These are phyloP conservation scores for Saguinus midas DNA, from an alignment of 2,113 vertebrate species.

Conservation along the genomic window DNA sequence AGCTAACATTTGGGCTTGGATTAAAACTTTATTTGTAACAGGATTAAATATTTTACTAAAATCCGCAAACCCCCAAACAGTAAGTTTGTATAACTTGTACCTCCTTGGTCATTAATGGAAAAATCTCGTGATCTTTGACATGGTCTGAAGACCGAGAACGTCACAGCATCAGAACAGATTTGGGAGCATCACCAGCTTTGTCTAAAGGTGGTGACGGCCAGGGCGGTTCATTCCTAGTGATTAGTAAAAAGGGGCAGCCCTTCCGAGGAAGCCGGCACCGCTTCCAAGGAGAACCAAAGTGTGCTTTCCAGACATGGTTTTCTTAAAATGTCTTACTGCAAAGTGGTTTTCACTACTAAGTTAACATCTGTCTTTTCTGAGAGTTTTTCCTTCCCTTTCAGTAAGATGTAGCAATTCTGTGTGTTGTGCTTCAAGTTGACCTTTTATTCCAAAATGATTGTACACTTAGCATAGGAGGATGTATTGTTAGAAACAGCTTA, in stretches of 20 bases:
- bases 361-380: fast-evolving
- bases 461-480: neutral
- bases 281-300: fast-evolving
- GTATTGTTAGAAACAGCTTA: neutral
- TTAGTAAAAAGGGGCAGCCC: fast-evolving
- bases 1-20: neutral
- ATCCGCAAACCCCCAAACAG: neutral
- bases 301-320: fast-evolving
- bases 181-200: fast-evolving
- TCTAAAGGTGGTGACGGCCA: neutral
- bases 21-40: neutral
- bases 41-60: neutral
- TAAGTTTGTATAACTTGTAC: fast-evolving
- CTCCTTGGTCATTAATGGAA: no score
- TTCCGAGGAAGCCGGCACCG: fast-evolving
- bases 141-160: fast-evolving
- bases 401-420: neutral
- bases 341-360: neutral
- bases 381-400: neutral
- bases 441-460: neutral
- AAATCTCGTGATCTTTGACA: fast-evolving
- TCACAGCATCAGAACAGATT: fast-evolving
- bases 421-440: fast-evolving
- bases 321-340: fast-evolving
- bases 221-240: fast-evolving